Evolutionary conservation across 2,113 vertebrate species (phyloP).

Genomic region (Sclerurus mexicanus): DNA sequence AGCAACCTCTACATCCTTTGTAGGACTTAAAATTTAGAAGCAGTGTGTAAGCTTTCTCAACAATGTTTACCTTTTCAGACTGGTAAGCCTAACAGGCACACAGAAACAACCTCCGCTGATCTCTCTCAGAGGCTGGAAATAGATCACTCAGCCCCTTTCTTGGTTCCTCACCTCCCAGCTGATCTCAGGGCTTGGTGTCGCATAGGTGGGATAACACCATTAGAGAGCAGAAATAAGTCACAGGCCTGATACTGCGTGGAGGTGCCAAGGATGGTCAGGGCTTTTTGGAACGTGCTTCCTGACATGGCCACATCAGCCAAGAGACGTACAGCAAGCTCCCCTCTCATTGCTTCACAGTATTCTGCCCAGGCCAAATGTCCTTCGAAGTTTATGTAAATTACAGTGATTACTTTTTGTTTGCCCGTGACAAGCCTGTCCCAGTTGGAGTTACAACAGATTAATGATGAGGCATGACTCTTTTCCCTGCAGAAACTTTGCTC

Average conservation of each 20-base stretch:
- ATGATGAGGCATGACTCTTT: neutral
- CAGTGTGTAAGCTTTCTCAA: neutral
- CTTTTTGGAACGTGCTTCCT: neutral
- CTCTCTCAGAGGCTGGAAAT: neutral
- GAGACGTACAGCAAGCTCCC: neutral
- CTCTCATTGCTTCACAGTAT: neutral
- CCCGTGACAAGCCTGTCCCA: neutral
- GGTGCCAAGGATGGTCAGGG: neutral
- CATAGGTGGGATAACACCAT: neutral
- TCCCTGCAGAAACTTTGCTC: neutral
- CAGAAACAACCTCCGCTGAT: neutral
- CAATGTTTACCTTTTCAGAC: neutral
- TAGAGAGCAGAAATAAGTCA: neutral
- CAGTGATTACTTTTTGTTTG: neutral
- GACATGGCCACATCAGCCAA: neutral
- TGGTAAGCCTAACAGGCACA: accelerated
- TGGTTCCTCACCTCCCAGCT: neutral
- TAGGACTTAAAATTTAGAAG: neutral
- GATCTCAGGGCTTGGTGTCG: neutral
- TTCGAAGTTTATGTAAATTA: neutral
- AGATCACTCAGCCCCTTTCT: neutral
- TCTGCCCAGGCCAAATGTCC: neutral
- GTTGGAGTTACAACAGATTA: neutral
- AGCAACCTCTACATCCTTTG: neutral
- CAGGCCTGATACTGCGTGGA: neutral